Conservation (phyloP, 2,797 vertebrate species). For the Tokudaia tokunoshimensis region DNA sequence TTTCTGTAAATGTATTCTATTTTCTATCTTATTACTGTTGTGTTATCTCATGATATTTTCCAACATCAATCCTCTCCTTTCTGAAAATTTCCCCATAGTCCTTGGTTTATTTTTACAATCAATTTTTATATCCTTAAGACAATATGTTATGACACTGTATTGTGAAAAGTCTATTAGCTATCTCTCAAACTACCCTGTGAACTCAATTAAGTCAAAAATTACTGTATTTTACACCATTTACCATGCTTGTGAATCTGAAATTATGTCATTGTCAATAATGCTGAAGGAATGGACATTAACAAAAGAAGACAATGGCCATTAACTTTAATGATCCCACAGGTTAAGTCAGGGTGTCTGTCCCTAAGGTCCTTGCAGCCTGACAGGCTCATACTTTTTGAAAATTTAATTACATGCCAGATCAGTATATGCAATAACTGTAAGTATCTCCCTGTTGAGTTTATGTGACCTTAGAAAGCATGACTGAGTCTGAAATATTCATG, state of each 20-base stretch:
- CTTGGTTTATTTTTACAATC: not conserved
- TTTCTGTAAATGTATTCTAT: not conserved
- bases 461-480: conserved; percentile 55
- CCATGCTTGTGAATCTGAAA: not conserved
- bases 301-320: not conserved
- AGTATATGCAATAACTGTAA: conserved; percentile 46
- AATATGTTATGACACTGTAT: not conserved
- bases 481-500: conserved; percentile 49
- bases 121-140: not conserved
- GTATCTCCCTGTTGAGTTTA: conserved; percentile 43
- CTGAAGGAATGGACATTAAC: not conserved
- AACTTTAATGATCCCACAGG: not conserved
- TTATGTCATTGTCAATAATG: not conserved
- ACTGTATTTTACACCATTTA: not conserved
- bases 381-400: conserved; percentile 5
- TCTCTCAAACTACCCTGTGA: not conserved
- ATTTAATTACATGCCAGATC: conserved; percentile 43
- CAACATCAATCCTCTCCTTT: not conserved
- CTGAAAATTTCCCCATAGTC: not conserved
- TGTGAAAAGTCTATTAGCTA: not conserved
- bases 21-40: not conserved
- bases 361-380: conserved; percentile 32
- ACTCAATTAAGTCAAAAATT: not conserved
- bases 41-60: not conserved
- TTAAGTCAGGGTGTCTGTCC: not conserved